A percentile compares a stretch with the other conserved stretches of the same genome.
Evolutionary conservation across 2,113 vertebrate genomes (phyloP).

Genomic region (Varanus salvator): DNA sequence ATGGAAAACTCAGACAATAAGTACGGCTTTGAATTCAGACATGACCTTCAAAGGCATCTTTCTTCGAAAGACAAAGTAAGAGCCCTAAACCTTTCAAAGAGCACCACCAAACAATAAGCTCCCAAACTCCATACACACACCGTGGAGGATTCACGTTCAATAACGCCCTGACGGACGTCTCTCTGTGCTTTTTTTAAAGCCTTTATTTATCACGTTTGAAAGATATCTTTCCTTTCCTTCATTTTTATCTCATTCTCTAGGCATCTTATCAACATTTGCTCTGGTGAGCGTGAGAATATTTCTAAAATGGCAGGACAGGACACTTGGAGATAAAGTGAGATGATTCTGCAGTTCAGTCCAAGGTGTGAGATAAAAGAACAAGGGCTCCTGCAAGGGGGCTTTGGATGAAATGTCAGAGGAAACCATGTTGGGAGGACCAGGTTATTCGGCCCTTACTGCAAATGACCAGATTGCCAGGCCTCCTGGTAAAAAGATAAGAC

Average conservation of each 20-base stretch:
- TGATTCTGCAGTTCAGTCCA: conserved; percentile 66
- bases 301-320: conserved; percentile 72
- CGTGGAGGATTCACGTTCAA: conserved; percentile 55
- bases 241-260: conserved; percentile 73
- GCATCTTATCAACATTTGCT: conserved; percentile 79
- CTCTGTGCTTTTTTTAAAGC: conserved; percentile 63
- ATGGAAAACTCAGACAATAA: conserved; percentile 79
- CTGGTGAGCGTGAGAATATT: conserved; percentile 61
- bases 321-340: conserved; percentile 69
- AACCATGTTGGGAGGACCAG: conserved; percentile 55
- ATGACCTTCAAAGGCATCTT: conserved; percentile 81
- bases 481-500: conserved; percentile 32
- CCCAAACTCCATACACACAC: conserved; percentile 39
- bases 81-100: conserved; percentile 73
- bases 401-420: conserved; percentile 63
- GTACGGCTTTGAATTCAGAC: conserved; percentile 79
- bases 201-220: conserved; percentile 74
- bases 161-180: conserved; percentile 52
- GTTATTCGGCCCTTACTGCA: conserved; percentile 60
- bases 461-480: conserved; percentile 47
- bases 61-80: conserved; percentile 76
- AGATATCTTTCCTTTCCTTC: conserved; percentile 69
- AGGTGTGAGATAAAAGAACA: conserved; percentile 69
- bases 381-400: conserved; percentile 63
- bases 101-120: conserved; percentile 69